Evolutionary conservation across 2,888 invertebrate genomes (phyloP).

Genomic region (Alloscopus bannaensis): DNA sequence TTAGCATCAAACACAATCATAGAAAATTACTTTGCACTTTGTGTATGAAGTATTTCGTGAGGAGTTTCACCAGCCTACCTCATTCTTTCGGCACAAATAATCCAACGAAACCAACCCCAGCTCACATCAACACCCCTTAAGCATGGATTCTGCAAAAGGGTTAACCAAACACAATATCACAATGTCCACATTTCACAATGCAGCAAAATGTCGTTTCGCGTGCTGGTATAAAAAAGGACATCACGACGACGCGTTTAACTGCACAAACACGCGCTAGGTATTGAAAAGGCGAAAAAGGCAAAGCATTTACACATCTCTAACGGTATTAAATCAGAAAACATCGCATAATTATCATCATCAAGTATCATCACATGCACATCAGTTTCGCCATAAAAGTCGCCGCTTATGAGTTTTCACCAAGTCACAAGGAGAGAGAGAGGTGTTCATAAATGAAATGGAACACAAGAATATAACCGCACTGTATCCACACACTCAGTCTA

Average conservation of each 20-base stretch:
- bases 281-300: conserved; percentile 17
- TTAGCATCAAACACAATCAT: too few relatives aligned
- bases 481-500: conserved; percentile 23
- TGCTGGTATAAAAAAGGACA: conserved; percentile 29
- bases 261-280: conserved; percentile 41
- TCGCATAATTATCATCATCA: conserved; percentile 51
- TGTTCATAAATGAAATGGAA: neutral
- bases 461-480: neutral
- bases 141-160: too few relatives aligned
- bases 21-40: too few relatives aligned
- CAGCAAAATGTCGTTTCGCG: conserved; percentile 7
- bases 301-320: conserved; percentile 16
- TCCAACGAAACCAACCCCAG: too few relatives aligned
- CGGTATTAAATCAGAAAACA: conserved; percentile 49
- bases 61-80: too few relatives aligned
- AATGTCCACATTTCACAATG: too few relatives aligned
- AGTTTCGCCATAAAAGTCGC: conserved; percentile 44
- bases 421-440: neutral
- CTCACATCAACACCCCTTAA: too few relatives aligned
- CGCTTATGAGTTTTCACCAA: conserved; percentile 27
- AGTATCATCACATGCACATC: conserved; percentile 42
- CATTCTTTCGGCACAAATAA: too few relatives aligned
- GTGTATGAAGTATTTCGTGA: too few relatives aligned
- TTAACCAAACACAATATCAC: too few relatives aligned
- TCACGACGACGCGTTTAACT: conserved; percentile 45